A percentile compares a stretch with the other conserved stretches of the same genome.
These are phyloP conservation scores for Cordilura impudica DNA, from an alignment of 2,888 invertebrate genomes.

Conservation along the genomic window DNA sequence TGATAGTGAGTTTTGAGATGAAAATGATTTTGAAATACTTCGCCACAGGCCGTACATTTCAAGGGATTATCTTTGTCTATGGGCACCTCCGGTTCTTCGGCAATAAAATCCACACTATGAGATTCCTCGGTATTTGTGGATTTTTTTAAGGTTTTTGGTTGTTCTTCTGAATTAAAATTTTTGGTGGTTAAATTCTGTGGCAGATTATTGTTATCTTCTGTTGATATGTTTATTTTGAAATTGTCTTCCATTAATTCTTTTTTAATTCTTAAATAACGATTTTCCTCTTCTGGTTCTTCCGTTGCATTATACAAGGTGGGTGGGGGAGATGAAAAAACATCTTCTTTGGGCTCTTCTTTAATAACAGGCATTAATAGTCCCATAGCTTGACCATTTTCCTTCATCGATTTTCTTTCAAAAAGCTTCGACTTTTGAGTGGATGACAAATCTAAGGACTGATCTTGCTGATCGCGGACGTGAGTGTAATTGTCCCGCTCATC, in stretches of 20 bases:
- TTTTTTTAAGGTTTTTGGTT: neutral
- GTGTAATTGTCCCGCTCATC: neutral
- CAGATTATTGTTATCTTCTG: conserved; percentile 63
- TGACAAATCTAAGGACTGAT: conserved; percentile 64
- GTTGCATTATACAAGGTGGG: conserved; percentile 14
- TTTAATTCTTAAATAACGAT: conserved; percentile 71
- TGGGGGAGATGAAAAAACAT: conserved; percentile 30
- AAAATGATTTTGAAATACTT: conserved; percentile 95
- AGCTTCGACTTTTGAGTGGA: conserved; percentile 43
- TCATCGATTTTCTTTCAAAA: neutral
- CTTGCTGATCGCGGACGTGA: conserved; percentile 32
- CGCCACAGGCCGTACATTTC: conserved; percentile 94
- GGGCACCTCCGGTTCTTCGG: conserved; percentile 87
- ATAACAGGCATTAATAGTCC: conserved; percentile 58
- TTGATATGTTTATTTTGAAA: conserved; percentile 62
- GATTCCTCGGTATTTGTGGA: conserved; percentile 1
- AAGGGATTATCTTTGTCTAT: conserved; percentile 94
- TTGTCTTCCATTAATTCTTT: conserved; percentile 70
- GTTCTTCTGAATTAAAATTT: conserved; percentile 4
- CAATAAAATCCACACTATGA: conserved; percentile 27
- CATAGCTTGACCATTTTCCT: conserved; percentile 19
- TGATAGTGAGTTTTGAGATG: conserved; percentile 96
- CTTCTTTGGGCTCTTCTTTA: conserved; percentile 68
- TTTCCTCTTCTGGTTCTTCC: conserved; percentile 64
- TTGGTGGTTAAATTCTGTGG: conserved; percentile 65